Percentiles rank a stretch among this genome's conserved stretches.
Evolutionary conservation across 2,113 vertebrate species (phyloP).

Genomic region (Cheilinus undulatus): DNA sequence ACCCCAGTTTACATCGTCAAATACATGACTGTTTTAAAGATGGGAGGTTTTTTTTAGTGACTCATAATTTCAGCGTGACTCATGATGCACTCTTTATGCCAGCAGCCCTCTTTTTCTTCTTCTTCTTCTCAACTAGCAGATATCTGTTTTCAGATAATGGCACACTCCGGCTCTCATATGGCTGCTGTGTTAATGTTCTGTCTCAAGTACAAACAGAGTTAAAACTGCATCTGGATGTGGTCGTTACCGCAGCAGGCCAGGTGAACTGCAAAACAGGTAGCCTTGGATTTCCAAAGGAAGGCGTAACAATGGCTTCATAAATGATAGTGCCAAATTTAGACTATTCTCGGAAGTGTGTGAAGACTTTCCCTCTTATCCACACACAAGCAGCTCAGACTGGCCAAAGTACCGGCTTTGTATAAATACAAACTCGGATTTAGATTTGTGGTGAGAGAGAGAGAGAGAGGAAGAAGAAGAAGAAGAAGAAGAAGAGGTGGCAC

Average conservation of each 20-base stretch:
- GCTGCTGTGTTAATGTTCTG: constrained; percentile 34
- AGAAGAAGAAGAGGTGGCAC: constrained; percentile 51
- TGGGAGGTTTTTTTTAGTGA: constrained; percentile 61
- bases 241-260: constrained; percentile 23
- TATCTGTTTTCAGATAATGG: constrained; percentile 58
- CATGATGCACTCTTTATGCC: constrained; percentile 58
- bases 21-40: constrained; percentile 33
- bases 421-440: constrained; percentile 78
- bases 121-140: constrained; percentile 8
- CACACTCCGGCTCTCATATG: constrained; percentile 31
- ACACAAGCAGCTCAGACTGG: constrained; percentile 39
- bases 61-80: constrained; percentile 73
- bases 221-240: constrained; percentile 47
- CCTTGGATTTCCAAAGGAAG: neutral
- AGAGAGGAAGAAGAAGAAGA: constrained; percentile 52
- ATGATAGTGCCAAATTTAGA: constrained; percentile 34
- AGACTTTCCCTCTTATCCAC: constrained; percentile 16
- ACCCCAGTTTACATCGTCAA: constrained; percentile 3
- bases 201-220: constrained; percentile 35
- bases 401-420: constrained; percentile 61
- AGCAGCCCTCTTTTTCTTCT: constrained; percentile 17
- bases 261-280: constrained; percentile 36
- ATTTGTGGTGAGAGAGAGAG: constrained; percentile 68
- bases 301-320: constrained; percentile 13
- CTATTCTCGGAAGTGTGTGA: constrained; percentile 4